Base-by-base conservation (phyloP, 2,888 invertebrate species). In the Trypoxylon attenuatum region DNA sequence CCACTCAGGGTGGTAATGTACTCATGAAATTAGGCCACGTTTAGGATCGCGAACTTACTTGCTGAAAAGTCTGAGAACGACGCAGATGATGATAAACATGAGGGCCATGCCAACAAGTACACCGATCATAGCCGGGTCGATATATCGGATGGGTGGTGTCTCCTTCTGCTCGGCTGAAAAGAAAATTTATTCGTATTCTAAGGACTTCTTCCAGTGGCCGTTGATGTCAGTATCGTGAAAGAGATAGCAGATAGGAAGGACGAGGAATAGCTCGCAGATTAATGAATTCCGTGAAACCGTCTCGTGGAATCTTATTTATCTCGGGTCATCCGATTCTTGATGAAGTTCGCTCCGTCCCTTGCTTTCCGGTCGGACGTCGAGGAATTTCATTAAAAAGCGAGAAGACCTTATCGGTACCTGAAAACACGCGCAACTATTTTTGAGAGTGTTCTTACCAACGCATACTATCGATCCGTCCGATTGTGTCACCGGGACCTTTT, bases 51-150 rank as follows among this genome's bases (percentile, higher is more conserved):
- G n/a, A 43, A 89, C 91, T 90, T 89, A 96, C 96, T 93, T 95
- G 93, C 96, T 96, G 88, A 97, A 97, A 78, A 96, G 91, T 82
- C 95, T 92, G 66, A 97, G 91, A 47, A 96, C 96, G 78, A 96
- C 94, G 88, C 96, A 96, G 83, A 97, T 95, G 87, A 96, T 96
- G 87, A 96, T 91, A 88, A 96, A 96, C 96, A 96, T 97, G 76
- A 96, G 91, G 70, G 94, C 95, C 94, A 96, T 95, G 57, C 93
- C 96, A 68, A 95, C 94, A 76, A 96, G 90, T 52, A 96, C 94
- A 53, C 94, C 94, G 85, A 96, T 96, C 96, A 96, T 96, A 47
- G 96, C 94, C 42, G 96, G 96, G 88, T 96, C 96, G 71, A 96
- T 87, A 78, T 94, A 94, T 68, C 89, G 91, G 57, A 91, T 90